Percentiles rank a stretch among this genome's conserved stretches.
These are phyloP conservation scores for Cyprinodon brontotheroides DNA, from an alignment of 2,113 vertebrate species.

Conservation along the genomic window DNA sequence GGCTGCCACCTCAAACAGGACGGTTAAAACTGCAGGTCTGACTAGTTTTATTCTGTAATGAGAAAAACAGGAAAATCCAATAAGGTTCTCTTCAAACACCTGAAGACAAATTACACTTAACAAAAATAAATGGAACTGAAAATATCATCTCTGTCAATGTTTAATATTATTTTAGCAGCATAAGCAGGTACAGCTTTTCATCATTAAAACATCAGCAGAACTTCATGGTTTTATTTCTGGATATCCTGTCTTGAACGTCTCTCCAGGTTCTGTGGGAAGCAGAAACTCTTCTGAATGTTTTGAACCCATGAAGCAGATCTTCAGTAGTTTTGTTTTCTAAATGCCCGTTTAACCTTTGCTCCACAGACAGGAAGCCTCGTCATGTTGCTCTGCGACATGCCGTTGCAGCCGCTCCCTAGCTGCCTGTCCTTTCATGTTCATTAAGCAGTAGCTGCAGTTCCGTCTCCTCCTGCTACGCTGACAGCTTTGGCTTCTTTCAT, in stretches of 20 bases:
- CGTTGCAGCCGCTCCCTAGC: conserved; percentile 1
- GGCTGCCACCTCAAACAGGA: not conserved
- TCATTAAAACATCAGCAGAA: too few relatives aligned
- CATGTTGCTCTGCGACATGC: conserved; percentile 26
- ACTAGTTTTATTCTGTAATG: not conserved
- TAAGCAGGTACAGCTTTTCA: too few relatives aligned
- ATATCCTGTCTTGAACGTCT: not conserved
- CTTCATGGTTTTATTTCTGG: not conserved
- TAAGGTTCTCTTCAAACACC: too few relatives aligned
- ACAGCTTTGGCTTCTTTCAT: conserved; percentile 8
- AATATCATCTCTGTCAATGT: not conserved
- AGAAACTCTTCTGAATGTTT: not conserved
- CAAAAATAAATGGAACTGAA: not conserved
- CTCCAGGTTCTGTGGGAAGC: not conserved
- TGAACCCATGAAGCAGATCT: not conserved
- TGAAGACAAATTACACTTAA: not conserved
- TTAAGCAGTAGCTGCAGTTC: conserved; percentile 58
- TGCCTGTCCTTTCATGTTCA: conserved; percentile 25
- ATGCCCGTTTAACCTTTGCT: not conserved
- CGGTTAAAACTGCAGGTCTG: not conserved
- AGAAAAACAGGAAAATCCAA: not conserved
- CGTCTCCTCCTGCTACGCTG: conserved; percentile 72
- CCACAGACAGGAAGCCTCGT: not conserved
- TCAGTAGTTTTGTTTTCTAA: not conserved
- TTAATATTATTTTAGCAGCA: not conserved